phyloP scores from a whole-genome alignment of 2,113 vertebrate genomes.

The Acrocephalus arundinaceus region DNA sequence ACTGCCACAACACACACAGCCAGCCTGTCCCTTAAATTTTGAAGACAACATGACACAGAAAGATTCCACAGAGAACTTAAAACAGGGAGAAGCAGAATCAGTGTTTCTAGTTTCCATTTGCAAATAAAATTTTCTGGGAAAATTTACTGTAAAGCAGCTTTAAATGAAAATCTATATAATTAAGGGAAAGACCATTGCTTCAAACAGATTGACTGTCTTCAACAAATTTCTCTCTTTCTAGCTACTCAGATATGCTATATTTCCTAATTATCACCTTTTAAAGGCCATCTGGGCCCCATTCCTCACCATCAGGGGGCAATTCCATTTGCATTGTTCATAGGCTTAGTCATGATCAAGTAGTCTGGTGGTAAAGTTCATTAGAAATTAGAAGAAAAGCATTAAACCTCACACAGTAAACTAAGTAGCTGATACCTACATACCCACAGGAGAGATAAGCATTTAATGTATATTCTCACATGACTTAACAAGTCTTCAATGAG shows the following conservation, averaged over 20 bases:
- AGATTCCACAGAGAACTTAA: slow-evolving; percentile 44
- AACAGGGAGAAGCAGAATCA: slow-evolving; percentile 16
- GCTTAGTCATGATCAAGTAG: slow-evolving; percentile 96
- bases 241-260: slow-evolving; percentile 89
- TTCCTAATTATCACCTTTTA: slow-evolving; percentile 99
- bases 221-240: slow-evolving; percentile 83
- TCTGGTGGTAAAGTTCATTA: slow-evolving; percentile 97
- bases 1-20: slow-evolving; percentile 5
- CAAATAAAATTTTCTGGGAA: slow-evolving; percentile 67
- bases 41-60: slow-evolving; percentile 24
- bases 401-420: slow-evolving; percentile 79
- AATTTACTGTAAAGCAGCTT: slow-evolving; percentile 72
- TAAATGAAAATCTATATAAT: slow-evolving; percentile 81
- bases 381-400: slow-evolving; percentile 82
- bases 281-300: slow-evolving; percentile 99
- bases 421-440: slow-evolving; percentile 74
- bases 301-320: slow-evolving; percentile 97
- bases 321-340: slow-evolving; percentile 98
- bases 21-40: slow-evolving; percentile 50
- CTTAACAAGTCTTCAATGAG: slow-evolving; percentile 65
- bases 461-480: slow-evolving; percentile 64
- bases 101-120: slow-evolving; percentile 60
- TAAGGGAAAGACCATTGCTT: slow-evolving; percentile 78
- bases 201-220: slow-evolving; percentile 85
- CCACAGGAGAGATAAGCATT: slow-evolving; percentile 66